phyloP scores from a whole-genome alignment of 2,113 vertebrate species.

The Cricetomys ansorgei region DNA sequence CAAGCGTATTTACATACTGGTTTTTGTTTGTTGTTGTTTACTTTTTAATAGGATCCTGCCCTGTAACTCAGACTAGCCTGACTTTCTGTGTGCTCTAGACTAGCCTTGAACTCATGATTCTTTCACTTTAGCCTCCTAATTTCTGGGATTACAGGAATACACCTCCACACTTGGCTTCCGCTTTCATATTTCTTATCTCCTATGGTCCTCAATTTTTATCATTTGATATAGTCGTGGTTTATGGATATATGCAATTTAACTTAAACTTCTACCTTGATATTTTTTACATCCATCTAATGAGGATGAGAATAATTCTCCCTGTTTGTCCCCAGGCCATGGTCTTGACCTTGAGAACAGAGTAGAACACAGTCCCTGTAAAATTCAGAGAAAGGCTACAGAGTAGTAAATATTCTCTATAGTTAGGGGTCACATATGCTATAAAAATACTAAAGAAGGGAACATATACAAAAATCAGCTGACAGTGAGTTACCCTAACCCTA shows the following conservation, averaged over 20 bases:
- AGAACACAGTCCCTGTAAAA: neutral
- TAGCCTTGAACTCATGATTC: neutral
- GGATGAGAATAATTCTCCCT: neutral
- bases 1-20: neutral
- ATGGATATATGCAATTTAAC: neutral
- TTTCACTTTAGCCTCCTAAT: neutral
- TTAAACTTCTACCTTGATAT: neutral
- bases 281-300: slow-evolving; percentile 3
- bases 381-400: neutral
- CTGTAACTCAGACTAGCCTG: neutral
- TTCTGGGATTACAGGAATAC: neutral
- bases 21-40: neutral
- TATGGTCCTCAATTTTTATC: neutral
- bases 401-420: neutral
- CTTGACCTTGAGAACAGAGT: neutral
- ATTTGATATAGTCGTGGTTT: neutral
- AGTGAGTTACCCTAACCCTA: neutral
- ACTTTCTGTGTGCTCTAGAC: neutral
- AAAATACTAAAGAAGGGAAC: neutral
- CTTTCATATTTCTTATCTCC: neutral
- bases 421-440: neutral
- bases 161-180: no score
- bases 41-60: neutral
- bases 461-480: neutral
- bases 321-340: neutral